Conservation (phyloP, 92 coral and sea anemone genomes). For the Diadumene lineata region DNA sequence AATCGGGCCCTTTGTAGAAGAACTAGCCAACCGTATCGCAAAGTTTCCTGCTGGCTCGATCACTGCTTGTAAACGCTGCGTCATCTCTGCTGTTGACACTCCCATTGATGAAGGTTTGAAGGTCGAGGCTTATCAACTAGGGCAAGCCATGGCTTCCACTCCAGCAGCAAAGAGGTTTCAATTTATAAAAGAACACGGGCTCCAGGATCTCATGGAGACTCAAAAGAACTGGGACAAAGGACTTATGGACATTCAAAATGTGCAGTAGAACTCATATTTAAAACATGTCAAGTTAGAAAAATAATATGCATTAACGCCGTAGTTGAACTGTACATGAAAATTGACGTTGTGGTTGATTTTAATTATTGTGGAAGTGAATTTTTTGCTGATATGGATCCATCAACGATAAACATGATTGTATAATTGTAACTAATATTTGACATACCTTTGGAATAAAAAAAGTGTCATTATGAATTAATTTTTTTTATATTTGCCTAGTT, state of each 20-base stretch:
- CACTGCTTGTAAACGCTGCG: slow-evolving; percentile 71
- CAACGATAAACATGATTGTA: too few species aligned
- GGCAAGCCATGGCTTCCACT: slow-evolving; percentile 78
- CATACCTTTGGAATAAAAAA: too few species aligned
- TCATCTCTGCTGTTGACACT: slow-evolving; percentile 72
- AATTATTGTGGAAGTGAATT: too few species aligned
- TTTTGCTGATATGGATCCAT: too few species aligned
- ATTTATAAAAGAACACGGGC: slow-evolving; percentile 68
- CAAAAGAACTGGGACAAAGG: slow-evolving; percentile 95
- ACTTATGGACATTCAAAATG: slow-evolving; percentile 72
- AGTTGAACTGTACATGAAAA: too few species aligned
- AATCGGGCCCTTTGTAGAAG: slow-evolving; percentile 88
- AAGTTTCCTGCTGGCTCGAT: slow-evolving; percentile 87
- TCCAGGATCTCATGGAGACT: slow-evolving; percentile 75
- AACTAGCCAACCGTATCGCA: slow-evolving; percentile 87
- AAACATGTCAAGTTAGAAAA: not conserved
- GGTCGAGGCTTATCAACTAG: slow-evolving; percentile 80
- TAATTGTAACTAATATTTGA: too few species aligned
- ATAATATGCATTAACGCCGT: not conserved
- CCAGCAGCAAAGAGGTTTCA: slow-evolving; percentile 72
- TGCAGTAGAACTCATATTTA: slow-evolving; percentile 34
- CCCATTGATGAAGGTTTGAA: slow-evolving; percentile 82
- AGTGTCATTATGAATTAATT: too few species aligned
- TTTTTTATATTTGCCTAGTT: too few species aligned
- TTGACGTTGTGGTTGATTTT: too few species aligned